Conservation (phyloP, 1,140 invertebrate species). For the Akabosia matsudoensis region DNA sequence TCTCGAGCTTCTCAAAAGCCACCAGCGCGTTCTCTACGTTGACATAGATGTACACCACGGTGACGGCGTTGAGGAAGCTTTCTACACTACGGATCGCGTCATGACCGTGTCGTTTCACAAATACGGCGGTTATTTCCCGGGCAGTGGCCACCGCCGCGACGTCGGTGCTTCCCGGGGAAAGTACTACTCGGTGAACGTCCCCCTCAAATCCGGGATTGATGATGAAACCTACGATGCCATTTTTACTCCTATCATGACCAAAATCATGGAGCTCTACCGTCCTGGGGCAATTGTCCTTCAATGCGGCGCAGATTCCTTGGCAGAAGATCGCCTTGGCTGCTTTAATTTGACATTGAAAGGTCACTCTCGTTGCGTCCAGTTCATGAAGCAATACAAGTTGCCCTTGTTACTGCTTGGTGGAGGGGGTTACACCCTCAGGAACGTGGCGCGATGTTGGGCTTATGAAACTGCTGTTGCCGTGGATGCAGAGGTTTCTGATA, state of each 20-base stretch:
- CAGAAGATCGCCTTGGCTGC: conserved; percentile 94
- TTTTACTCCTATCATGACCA: conserved; percentile 95
- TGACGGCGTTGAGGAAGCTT: no score
- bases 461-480: conserved; percentile 96
- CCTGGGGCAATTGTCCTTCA: conserved; percentile 92
- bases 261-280: conserved; percentile 97
- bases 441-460: conserved; percentile 98
- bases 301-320: conserved; percentile 97
- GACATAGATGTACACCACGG: conserved; percentile 92
- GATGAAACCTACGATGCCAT: conserved; percentile 97
- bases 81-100: conserved; percentile 84
- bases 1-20: conserved; percentile 83
- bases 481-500: conserved; percentile 93
- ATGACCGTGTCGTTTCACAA: conserved; percentile 93
- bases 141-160: conserved; percentile 83
- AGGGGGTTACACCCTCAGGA: conserved; percentile 96
- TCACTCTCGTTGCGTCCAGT: conserved; percentile 96
- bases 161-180: conserved; percentile 99
- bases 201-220: conserved; percentile 95
- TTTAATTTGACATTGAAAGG: conserved; percentile 96
- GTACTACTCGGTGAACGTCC: conserved; percentile 99
- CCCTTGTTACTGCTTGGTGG: conserved; percentile 97
- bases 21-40: conserved; percentile 85
- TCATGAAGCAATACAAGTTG: conserved; percentile 93
- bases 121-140: conserved; percentile 90